phyloP scores from a whole-genome alignment of 2,797 vertebrate species.

The Holocentrus rufus region DNA sequence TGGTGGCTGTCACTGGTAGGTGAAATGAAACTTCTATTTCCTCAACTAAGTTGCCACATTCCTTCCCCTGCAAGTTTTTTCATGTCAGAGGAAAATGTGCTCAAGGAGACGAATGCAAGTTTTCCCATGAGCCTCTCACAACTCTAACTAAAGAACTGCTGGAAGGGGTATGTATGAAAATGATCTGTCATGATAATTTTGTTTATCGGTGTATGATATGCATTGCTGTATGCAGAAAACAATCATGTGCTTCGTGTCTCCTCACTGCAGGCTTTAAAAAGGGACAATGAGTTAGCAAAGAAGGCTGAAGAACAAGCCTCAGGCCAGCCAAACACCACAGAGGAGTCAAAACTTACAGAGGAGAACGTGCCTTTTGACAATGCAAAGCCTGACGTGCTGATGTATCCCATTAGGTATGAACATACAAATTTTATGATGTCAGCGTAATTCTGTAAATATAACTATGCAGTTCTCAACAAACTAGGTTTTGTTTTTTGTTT shows the following conservation, averaged over 20 bases:
- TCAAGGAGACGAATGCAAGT: slow-evolving; percentile 87
- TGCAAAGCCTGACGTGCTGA: background rate
- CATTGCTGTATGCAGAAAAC: background rate
- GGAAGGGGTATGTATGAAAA: slow-evolving; percentile 83
- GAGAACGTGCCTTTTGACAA: background rate
- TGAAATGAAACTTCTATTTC: slow-evolving; percentile 51
- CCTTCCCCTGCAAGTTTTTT: slow-evolving; percentile 94
- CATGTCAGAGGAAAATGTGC: slow-evolving; percentile 86
- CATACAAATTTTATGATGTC: background rate
- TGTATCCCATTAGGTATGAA: slow-evolving; percentile 55
- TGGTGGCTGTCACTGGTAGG: background rate
- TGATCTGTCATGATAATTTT: background rate
- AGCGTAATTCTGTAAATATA: background rate
- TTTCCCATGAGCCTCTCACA: slow-evolving; percentile 90
- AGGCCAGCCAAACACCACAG: background rate
- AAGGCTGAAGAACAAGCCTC: slow-evolving; percentile 29
- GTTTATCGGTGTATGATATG: background rate
- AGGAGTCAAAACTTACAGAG: slow-evolving; percentile 13
- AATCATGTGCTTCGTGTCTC: background rate
- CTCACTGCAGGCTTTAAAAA: slow-evolving; percentile 52
- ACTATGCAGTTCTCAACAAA: background rate
- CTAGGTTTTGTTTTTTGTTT: background rate
- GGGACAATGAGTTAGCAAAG: slow-evolving; percentile 15
- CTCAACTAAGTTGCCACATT: slow-evolving; percentile 86
- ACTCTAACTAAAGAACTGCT: slow-evolving; percentile 85